Evolutionary conservation across 92 coral and sea anemone genomes (phyloP).

Genomic region (Zoanthus sociatus): DNA sequence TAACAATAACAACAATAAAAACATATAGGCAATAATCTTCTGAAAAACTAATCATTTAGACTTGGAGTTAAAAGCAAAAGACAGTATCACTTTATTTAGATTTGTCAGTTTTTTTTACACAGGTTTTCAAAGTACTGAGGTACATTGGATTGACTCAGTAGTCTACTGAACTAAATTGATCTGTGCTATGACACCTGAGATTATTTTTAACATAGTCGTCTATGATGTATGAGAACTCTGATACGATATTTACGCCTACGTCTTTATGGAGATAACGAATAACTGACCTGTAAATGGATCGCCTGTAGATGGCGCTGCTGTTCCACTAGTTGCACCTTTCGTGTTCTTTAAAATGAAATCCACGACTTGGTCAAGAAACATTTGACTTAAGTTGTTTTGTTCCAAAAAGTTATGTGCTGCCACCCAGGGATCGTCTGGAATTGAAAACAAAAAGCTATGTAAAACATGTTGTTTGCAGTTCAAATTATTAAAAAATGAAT

Average conservation of each 20-base stretch:
- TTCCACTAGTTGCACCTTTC: slow-evolving; percentile 88
- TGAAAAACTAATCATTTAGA: no score
- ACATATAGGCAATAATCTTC: no score
- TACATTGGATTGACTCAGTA: no score
- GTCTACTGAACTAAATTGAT: no score
- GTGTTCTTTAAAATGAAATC: slow-evolving; percentile 90
- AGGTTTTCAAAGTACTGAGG: no score
- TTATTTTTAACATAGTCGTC: not conserved
- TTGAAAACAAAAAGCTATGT: not conserved
- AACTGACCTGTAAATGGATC: slow-evolving; percentile 96
- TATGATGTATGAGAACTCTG: not conserved
- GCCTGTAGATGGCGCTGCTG: slow-evolving; percentile 62
- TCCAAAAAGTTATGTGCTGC: slow-evolving; percentile 97
- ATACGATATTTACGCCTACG: not conserved
- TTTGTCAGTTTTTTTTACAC: no score
- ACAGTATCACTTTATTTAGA: no score
- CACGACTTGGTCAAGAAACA: slow-evolving; percentile 97
- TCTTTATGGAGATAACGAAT: not conserved
- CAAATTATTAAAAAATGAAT: not conserved
- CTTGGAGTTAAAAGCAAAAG: no score
- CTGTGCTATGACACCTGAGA: no score
- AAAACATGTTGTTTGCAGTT: not conserved
- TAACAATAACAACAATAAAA: no score
- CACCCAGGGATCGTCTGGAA: slow-evolving; percentile 95
- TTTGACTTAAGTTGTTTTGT: slow-evolving; percentile 88